These are phyloP conservation scores for Miichthys miiuy DNA, from an alignment of 2,797 vertebrate genomes.

Conservation along the genomic window DNA sequence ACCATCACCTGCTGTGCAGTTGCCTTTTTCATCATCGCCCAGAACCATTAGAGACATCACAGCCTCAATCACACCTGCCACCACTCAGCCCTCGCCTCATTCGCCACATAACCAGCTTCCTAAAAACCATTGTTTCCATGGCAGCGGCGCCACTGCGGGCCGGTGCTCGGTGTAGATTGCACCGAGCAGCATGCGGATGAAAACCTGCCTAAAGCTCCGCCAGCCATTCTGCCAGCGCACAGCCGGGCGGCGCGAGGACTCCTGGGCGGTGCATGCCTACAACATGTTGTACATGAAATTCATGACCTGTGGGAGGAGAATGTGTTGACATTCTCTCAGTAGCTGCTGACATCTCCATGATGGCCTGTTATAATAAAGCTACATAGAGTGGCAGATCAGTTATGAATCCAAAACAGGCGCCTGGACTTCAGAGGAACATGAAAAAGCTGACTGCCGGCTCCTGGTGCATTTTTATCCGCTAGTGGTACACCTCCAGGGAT, in stretches of 20 bases:
- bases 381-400: slow-evolving; percentile 10
- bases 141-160: slow-evolving; percentile 70
- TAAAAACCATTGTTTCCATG: slow-evolving; percentile 72
- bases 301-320: slow-evolving; percentile 36
- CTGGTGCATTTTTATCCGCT: not conserved
- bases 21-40: slow-evolving; percentile 59
- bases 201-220: slow-evolving; percentile 50
- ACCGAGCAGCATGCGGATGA: slow-evolving; percentile 57
- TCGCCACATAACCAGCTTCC: slow-evolving; percentile 64
- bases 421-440: not conserved
- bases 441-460: not conserved
- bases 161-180: slow-evolving; percentile 42
- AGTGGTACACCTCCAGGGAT: not conserved
- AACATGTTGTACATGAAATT: slow-evolving; percentile 55
- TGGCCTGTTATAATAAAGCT: slow-evolving; percentile 5
- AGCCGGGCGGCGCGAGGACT: slow-evolving; percentile 32
- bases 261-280: slow-evolving; percentile 11
- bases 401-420: not conserved
- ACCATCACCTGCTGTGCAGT: slow-evolving; percentile 45
- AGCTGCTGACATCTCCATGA: slow-evolving; percentile 30
- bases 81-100: slow-evolving; percentile 65
- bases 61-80: slow-evolving; percentile 74
- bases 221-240: slow-evolving; percentile 23
- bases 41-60: slow-evolving; percentile 67
- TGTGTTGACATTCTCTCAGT: slow-evolving; percentile 38